Base-by-base conservation (phyloP, 2,888 invertebrate species). In the Petrolisthes manimaculis region DNA sequence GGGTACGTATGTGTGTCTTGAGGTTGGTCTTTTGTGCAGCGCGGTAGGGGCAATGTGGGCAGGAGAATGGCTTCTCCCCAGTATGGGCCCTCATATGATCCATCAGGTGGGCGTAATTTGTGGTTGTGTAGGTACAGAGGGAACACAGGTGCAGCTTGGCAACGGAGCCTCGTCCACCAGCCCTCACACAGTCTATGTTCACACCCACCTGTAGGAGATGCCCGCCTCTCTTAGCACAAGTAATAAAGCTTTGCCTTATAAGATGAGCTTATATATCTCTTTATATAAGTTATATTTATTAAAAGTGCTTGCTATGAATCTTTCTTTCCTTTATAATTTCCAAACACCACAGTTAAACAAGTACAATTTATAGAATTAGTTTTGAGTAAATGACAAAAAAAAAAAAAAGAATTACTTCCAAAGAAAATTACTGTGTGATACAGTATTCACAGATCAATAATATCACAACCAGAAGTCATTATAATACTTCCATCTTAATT, bases 41-140 rank as follows among this genome's bases (percentile, higher is more conserved):
- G 12, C 90, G 85, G 81, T 90, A 90, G 51, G 89, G 88, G 61
- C 89, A 90, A 12, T 88, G 89, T 9, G 86, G 83, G 82, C 90
- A 89, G 81, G 90, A 85, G 55, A 89, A 90, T 9, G 90, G 90
- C 86, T 90, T 90, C 79, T 90, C 90, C 74, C 90, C 90, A 14
- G 90, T 90, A 51, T 90, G 90, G 24, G 88, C 88, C 54, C 90
- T 53, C 90, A 89, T 90, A 84, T 89, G 90, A 83, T 89, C 88
- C 84, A 80, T 84, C 84, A 88, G 84, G 61, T 88, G 88, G 71
- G 88, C 84, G 55, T 84, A 88, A 88, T 88, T 88, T 51, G 84
- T 51, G 18, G 88, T 88, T 55, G 53, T 79, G 88, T 88, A 88
- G 80, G 84, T 24, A 84, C 88, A 88, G 67, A 88, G 83, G 55